A percentile compares a stretch with the other conserved stretches of the same genome.
Conservation (phyloP, 2,113 vertebrate species). For the Strix uralensis region DNA sequence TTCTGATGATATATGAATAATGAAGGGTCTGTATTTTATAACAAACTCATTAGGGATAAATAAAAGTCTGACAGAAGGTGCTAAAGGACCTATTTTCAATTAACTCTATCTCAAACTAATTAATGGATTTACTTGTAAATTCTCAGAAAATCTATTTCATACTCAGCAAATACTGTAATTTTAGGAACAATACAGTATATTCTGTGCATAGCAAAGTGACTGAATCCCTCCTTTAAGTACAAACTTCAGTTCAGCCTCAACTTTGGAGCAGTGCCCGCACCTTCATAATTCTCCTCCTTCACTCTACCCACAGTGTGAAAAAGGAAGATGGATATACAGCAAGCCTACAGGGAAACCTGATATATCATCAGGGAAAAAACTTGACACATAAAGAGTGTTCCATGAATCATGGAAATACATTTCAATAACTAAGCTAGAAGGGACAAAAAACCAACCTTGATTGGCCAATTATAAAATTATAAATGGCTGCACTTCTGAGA, state of each 20-base stretch:
- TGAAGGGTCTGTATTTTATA: constrained; percentile 34
- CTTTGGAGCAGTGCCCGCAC: not conserved
- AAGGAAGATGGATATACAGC: not conserved
- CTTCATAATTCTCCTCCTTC: constrained; percentile 44
- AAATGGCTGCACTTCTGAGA: not conserved
- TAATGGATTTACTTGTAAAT: constrained; percentile 50
- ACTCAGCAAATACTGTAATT: not conserved
- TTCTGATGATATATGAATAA: constrained; percentile 36
- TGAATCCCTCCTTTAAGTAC: not conserved
- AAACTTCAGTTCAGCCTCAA: not conserved
- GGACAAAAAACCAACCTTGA: not conserved
- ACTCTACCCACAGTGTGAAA: not conserved
- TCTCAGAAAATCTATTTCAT: constrained; percentile 18
- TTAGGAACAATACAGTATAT: constrained; percentile 1
- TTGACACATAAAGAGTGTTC: not conserved
- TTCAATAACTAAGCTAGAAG: constrained; percentile 7
- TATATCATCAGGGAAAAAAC: not conserved
- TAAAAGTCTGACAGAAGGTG: constrained; percentile 35
- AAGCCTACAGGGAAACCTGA: not conserved
- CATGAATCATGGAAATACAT: constrained; percentile 32
- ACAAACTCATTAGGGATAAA: constrained; percentile 28
- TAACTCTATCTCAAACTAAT: constrained; percentile 44
- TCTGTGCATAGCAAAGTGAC: not conserved
- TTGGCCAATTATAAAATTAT: constrained; percentile 35
- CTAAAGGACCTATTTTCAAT: constrained; percentile 44